These are phyloP conservation scores for Peribatodes rhomboidaria DNA, from an alignment of 2,888 invertebrate species.

Conservation along the genomic window DNA sequence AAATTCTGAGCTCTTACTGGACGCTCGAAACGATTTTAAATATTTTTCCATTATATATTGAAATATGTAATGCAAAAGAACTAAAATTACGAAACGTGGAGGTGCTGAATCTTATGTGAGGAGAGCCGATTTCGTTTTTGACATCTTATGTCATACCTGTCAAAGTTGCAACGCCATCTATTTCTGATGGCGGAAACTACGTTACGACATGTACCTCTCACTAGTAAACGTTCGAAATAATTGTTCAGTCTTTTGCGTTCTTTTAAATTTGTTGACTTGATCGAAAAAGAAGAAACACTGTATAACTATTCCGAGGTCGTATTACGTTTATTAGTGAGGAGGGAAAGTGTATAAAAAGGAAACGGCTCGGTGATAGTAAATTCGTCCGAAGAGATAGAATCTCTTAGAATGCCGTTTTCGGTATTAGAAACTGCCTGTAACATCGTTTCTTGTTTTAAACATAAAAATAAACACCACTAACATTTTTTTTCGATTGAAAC, in stretches of 20 bases:
- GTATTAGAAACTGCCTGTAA: conserved; percentile 3
- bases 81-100: neutral
- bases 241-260: no score
- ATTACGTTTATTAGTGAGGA: no score
- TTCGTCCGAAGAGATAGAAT: conserved; percentile 61
- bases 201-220: no score
- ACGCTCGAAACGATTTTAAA: no score
- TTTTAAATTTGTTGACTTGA: no score
- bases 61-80: neutral
- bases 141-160: no score
- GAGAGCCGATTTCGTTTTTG: neutral
- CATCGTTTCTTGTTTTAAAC: conserved; percentile 15
- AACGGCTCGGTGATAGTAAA: conserved; percentile 48
- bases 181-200: no score
- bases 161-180: no score
- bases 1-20: no score
- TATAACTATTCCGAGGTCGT: no score
- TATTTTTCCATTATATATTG: neutral
- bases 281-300: no score
- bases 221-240: no score
- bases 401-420: conserved; percentile 51
- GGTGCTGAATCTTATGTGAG: conserved; percentile 24
- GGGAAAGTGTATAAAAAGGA: neutral
- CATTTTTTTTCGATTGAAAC: neutral
- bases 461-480: neutral